phyloP scores from a whole-genome alignment of 2,888 invertebrate genomes.

The Elegia similella region DNA sequence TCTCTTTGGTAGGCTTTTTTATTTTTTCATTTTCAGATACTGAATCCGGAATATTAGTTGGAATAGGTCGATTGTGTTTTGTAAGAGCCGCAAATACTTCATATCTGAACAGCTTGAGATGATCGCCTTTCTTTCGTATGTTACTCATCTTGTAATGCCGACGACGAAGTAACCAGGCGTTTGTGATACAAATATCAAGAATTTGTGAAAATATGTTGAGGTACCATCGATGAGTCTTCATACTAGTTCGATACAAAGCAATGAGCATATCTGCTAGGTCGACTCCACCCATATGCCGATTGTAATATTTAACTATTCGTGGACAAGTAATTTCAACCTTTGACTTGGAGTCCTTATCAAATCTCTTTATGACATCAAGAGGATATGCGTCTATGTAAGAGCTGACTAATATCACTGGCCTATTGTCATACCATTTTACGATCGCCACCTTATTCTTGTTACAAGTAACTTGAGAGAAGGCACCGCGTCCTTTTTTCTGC shows the following conservation, averaged over 20 bases:
- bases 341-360: not conserved
- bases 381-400: too few species aligned
- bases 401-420: not conserved
- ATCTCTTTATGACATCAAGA: too few species aligned
- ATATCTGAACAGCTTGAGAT: too few species aligned
- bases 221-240: conserved; percentile 9
- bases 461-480: conserved; percentile 7
- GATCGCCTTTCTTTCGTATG: not conserved
- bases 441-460: conserved; percentile 13
- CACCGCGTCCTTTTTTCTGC: conserved; percentile 15
- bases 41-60: too few species aligned
- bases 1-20: conserved; percentile 21
- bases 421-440: conserved; percentile 13
- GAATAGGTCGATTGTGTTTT: too few species aligned
- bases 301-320: too few species aligned
- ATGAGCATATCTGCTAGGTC: too few species aligned
- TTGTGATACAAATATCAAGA: not conserved
- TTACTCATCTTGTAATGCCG: not conserved
- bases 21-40: conserved; percentile 11
- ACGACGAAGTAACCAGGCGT: not conserved
- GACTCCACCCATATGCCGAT: too few species aligned
- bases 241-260: not conserved
- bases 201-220: not conserved
- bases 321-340: too few species aligned
- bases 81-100: too few species aligned